Evolutionary conservation across 2,113 vertebrate species (phyloP), one percentile per base, ranked within the genome.

Genomic region (Grallaria varia): DNA sequence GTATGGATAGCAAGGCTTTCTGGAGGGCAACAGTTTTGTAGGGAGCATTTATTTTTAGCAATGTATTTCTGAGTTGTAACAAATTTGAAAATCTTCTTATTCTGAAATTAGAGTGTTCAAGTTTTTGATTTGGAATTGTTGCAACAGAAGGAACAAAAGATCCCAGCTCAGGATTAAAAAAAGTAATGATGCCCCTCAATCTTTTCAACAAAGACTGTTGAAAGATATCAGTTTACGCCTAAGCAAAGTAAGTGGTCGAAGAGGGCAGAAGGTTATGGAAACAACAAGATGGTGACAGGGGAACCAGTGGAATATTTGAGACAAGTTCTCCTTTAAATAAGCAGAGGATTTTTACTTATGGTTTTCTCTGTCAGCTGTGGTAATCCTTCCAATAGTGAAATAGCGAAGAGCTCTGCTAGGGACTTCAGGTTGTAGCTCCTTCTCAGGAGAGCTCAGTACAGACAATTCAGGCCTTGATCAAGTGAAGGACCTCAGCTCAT

Each of bases 131-230:
- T 72, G 37, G 14, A 59, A 58, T 58, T 56, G 5, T 60, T 0
- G 0, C 47, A 81, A 33, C 19, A 84, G 77, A 89, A 84, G 19
- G 10, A 80, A 74, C n/a, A 67, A 85, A 82, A 47, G 7, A 2
- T 49, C 16, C 14, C 16, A 59, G 14, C 3, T 14, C 35, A 14
- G 15, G 10, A 35, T 35, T 35, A 35, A 59, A 59, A 58, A 81
- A 58, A 55, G 1, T 23, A 63, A 52, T 67, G 28, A 21, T 2
- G 27, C 5, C 12, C 4, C 4, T 13, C 11, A 3, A 1, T 23
- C 17, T 78, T 92, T 84, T 63, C 39, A 84, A 17, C 14, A 52
- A 53, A 67, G 20, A 30, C 31, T 59, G 12, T 71, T 87, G 73
- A 79, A 91, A 82, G 47, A 20, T 10, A 15, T 40, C 9, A 44